phyloP scores from a whole-genome alignment of 2,888 invertebrate species.

The Eretmocerus hayati region DNA sequence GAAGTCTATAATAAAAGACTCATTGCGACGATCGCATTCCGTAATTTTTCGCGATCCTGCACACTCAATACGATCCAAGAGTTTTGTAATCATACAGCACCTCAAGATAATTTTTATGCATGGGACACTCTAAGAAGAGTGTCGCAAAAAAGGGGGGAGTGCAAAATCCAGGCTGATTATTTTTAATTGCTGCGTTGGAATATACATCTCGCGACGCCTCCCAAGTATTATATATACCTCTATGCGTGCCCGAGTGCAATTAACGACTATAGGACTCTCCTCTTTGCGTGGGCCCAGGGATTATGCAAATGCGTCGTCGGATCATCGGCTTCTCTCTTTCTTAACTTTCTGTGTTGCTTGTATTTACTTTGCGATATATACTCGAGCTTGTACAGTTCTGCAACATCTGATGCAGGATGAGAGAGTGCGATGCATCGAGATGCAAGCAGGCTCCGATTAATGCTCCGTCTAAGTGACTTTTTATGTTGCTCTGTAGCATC shows the following conservation, averaged over 20 bases:
- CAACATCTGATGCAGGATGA: neutral
- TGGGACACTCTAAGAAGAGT: no score
- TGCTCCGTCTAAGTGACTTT: slow-evolving; percentile 22
- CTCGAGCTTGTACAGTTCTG: neutral
- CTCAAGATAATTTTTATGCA: no score
- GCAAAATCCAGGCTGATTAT: neutral
- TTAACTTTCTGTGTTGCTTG: no score
- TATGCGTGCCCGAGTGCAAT: slow-evolving; percentile 5
- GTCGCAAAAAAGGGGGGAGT: neutral
- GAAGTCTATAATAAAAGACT: no score
- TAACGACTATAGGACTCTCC: slow-evolving; percentile 9
- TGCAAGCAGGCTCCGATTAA: slow-evolving; percentile 11
- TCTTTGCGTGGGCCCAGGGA: slow-evolving; percentile 14
- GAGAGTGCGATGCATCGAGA: neutral
- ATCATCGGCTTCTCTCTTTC: neutral
- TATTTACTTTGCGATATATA: no score
- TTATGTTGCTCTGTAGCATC: slow-evolving; percentile 20
- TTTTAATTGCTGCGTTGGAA: slow-evolving; percentile 10
- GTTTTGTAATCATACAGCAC: no score
- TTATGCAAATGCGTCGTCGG: slow-evolving; percentile 16
- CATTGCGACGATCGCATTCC: no score
- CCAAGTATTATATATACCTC: neutral
- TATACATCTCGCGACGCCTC: no score
- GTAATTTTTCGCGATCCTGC: no score
- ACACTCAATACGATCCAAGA: no score